A percentile compares a stretch with the other conserved stretches of the same genome.
Evolutionary conservation across 1,140 invertebrate genomes (phyloP).

Genomic region (Harpegnathos saltator): DNA sequence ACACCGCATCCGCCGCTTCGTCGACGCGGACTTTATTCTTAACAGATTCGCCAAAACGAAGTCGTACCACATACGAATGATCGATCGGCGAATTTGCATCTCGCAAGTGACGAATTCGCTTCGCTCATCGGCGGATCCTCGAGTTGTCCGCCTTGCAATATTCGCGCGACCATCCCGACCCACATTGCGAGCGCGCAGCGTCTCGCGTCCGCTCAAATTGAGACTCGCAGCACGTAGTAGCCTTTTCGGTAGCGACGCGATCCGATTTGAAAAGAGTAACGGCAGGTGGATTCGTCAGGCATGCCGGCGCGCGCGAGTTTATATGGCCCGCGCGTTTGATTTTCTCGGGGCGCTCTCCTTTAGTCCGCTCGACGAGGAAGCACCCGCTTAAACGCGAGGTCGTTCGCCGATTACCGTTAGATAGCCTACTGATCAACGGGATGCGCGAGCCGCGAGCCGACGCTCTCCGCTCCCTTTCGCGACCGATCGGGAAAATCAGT

Average conservation of each 20-base stretch:
- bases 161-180: constrained; percentile 67
- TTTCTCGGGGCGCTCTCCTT: constrained; percentile 53
- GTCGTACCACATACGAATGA: too few species aligned
- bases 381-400: constrained; percentile 51
- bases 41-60: too few species aligned
- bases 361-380: constrained; percentile 26
- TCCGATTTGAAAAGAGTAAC: constrained; percentile 78
- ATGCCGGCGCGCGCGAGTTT: neutral
- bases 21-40: too few species aligned
- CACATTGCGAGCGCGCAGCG: constrained; percentile 66
- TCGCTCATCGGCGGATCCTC: too few species aligned
- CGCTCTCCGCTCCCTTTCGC: constrained; percentile 22
- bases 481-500: constrained; percentile 73
- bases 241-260: constrained; percentile 75
- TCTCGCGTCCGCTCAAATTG: constrained; percentile 56
- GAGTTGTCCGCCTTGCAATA: too few species aligned
- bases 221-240: constrained; percentile 63
- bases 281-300: constrained; percentile 73
- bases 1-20: too few species aligned
- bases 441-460: neutral
- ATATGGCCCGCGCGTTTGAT: constrained; percentile 45
- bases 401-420: constrained; percentile 77
- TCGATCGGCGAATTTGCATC: too few species aligned
- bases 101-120: too few species aligned
- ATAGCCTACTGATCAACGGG: constrained; percentile 65